Percentiles rank a stretch among this genome's conserved stretches.
These are phyloP conservation scores for Mixornis gularis DNA, from an alignment of 2,113 vertebrate species.

Conservation along the genomic window DNA sequence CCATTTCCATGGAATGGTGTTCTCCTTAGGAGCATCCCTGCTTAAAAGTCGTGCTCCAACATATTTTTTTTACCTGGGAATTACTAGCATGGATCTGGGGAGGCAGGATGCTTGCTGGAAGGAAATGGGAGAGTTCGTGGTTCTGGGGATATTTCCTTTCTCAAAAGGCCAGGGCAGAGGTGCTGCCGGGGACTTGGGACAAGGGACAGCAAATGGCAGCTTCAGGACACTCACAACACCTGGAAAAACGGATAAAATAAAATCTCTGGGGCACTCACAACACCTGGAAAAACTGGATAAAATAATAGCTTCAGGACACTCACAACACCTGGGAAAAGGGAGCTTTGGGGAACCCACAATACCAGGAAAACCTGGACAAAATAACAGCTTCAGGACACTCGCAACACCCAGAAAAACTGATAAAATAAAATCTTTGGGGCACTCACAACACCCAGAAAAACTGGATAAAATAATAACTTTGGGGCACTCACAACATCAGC, in stretches of 20 bases:
- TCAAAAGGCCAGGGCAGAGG: not conserved
- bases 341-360: no score
- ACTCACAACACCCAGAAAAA: not conserved
- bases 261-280: not conserved
- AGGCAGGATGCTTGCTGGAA: not conserved
- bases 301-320: not conserved
- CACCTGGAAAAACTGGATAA: fast-evolving
- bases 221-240: fast-evolving
- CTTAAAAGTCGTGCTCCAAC: not conserved
- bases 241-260: not conserved
- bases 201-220: not conserved
- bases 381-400: no score
- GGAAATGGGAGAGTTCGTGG: not conserved
- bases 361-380: no score
- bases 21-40: not conserved
- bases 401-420: no score
- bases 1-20: not conserved
- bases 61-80: not conserved
- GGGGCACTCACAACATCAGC: fast-evolving
- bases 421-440: no score
- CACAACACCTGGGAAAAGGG: fast-evolving
- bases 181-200: not conserved
- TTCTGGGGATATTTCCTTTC: not conserved
- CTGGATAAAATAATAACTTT: not conserved
- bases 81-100: fast-evolving